These are phyloP conservation scores for Holacanthus passer DNA, from an alignment of 2,113 vertebrate genomes.

Conservation along the genomic window DNA sequence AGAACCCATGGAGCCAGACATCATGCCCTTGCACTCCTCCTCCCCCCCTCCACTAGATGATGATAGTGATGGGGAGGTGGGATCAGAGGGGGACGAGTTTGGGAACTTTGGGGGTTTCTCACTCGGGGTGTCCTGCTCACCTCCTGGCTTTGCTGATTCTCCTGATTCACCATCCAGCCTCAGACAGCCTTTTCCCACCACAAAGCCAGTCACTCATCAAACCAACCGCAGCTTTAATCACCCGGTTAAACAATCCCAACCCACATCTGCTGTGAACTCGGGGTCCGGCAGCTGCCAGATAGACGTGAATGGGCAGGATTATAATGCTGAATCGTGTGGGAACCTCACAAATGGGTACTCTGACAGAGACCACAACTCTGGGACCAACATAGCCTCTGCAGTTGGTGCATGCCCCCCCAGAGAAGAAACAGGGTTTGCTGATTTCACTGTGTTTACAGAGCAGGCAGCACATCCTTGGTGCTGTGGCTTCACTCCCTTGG, in stretches of 20 bases:
- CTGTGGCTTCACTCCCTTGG: conserved; percentile 65
- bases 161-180: conserved; percentile 77
- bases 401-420: conserved; percentile 68
- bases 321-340: conserved; percentile 63
- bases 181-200: conserved; percentile 76
- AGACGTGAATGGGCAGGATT: neutral
- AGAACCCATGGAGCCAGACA: conserved; percentile 92
- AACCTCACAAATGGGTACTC: conserved; percentile 89
- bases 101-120: conserved; percentile 91
- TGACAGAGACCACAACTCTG: conserved; percentile 48
- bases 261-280: conserved; percentile 67
- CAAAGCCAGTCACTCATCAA: conserved; percentile 84
- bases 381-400: conserved; percentile 72
- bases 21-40: conserved; percentile 91
- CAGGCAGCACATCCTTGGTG: conserved; percentile 71
- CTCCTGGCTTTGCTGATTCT: conserved; percentile 85
- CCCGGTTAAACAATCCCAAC: conserved; percentile 76
- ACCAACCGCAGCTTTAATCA: conserved; percentile 70
- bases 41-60: conserved; percentile 90
- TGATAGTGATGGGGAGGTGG: conserved; percentile 57
- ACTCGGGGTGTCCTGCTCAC: conserved; percentile 79
- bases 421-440: conserved; percentile 87
- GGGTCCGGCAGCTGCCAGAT: conserved; percentile 59
- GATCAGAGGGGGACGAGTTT: conserved; percentile 92
- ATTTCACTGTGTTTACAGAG: conserved; percentile 88